Conservation (phyloP, 2,113 vertebrate species). For the Odontesthes bonariensis region DNA sequence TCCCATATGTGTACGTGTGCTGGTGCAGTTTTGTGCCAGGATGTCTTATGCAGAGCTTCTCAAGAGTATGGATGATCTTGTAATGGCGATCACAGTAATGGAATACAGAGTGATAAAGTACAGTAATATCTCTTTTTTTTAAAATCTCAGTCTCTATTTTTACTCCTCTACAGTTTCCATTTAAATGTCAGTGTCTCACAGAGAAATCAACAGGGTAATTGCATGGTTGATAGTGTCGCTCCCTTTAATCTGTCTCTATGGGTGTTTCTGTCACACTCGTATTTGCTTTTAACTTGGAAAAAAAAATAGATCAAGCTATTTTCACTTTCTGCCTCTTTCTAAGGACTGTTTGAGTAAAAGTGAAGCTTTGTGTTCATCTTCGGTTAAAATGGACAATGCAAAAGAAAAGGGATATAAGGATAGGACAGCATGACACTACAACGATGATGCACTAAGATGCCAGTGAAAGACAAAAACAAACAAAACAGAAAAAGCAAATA, state of each 20-base stretch:
- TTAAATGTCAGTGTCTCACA: constrained; percentile 46
- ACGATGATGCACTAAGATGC: too few relatives aligned
- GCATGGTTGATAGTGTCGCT: constrained; percentile 24
- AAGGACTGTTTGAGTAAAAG: constrained; percentile 14
- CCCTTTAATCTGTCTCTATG: constrained; percentile 18
- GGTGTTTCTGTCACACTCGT: constrained; percentile 10
- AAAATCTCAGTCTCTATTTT: background rate
- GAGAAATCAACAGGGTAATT: constrained; percentile 50
- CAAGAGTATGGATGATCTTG: constrained; percentile 29
- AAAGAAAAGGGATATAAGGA: too few relatives aligned
- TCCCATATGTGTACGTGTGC: background rate
- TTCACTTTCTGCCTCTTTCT: background rate
- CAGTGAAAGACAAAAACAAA: too few relatives aligned
- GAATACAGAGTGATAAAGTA: constrained; percentile 3
- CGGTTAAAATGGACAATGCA: background rate
- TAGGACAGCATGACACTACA: too few relatives aligned
- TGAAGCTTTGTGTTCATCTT: constrained; percentile 19
- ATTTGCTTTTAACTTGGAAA: background rate
- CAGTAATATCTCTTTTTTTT: constrained; percentile 22
- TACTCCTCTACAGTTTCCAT: constrained; percentile 14
- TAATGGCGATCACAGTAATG: constrained; percentile 33
- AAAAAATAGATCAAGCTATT: constrained; percentile 1
- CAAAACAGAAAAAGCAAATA: too few relatives aligned
- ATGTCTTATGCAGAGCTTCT: constrained; percentile 31
- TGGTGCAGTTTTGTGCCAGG: constrained; percentile 4